Percentiles rank a stretch among this genome's conserved stretches.
Conservation (phyloP, 2,113 vertebrate genomes). For the Laticauda laticaudata region DNA sequence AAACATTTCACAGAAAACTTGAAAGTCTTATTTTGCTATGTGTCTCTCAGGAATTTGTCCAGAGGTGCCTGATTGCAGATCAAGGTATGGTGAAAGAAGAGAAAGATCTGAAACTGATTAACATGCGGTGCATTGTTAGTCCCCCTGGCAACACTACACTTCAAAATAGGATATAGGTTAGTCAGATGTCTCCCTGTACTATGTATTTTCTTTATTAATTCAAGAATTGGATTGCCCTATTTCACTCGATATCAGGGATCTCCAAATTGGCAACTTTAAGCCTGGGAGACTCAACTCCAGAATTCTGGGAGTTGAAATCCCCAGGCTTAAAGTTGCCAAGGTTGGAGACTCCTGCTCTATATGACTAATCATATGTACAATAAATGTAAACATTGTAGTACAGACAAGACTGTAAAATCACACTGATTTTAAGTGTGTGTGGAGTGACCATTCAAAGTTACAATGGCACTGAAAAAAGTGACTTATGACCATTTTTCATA, state of each 20-base stretch:
- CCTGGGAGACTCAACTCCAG: no score
- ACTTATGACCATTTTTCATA: no score
- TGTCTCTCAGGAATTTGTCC: background rate
- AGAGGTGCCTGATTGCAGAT: background rate
- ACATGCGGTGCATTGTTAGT: background rate
- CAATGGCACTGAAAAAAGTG: no score
- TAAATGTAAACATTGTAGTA: background rate
- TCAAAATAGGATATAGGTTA: background rate
- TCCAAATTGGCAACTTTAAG: no score
- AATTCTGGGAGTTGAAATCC: no score
- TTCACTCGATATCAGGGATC: background rate
- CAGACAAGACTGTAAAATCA: background rate
- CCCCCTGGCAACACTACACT: background rate
- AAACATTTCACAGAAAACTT: background rate
- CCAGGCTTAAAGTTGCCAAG: no score
- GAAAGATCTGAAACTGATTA: background rate
- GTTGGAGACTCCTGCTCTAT: background rate
- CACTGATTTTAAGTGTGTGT: background rate
- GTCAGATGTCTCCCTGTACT: background rate
- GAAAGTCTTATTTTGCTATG: background rate
- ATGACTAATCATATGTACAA: background rate
- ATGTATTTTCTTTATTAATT: background rate
- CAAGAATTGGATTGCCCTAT: background rate
- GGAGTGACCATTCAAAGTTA: no score
- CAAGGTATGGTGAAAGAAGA: background rate